phyloP scores from a whole-genome alignment of 2,888 invertebrate species.

The Drosophila eohydei region DNA sequence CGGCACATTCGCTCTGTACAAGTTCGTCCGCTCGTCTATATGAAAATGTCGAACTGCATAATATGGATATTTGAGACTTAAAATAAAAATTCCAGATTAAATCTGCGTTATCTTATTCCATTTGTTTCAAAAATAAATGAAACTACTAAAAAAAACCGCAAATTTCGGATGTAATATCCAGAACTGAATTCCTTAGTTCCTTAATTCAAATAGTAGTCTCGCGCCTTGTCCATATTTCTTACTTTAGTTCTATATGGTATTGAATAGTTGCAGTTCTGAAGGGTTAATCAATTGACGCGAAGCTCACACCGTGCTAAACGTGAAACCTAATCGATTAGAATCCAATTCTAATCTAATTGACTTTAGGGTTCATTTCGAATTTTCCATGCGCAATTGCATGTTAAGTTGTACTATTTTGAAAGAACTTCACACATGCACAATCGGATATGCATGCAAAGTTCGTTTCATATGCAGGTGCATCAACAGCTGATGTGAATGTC shows the following conservation, averaged over 20 bases:
- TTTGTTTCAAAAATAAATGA: background rate
- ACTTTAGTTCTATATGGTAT: background rate
- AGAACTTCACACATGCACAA: background rate
- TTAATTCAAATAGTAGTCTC: background rate
- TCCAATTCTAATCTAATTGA: constrained; percentile 28
- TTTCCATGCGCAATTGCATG: constrained; percentile 44
- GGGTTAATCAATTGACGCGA: constrained; percentile 16
- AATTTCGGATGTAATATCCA: background rate
- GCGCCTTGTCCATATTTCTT: background rate
- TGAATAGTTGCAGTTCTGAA: background rate
- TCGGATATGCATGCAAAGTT: background rate
- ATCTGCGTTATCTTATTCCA: too few relatives aligned
- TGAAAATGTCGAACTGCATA: too few relatives aligned
- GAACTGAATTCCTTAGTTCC: background rate
- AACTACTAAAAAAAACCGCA: background rate
- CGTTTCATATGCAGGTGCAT: background rate
- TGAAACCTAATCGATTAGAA: constrained; percentile 10
- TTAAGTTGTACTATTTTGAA: background rate
- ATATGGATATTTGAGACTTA: too few relatives aligned
- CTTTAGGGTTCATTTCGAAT: constrained; percentile 22
- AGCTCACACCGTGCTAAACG: constrained; percentile 7
- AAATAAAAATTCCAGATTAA: too few relatives aligned
- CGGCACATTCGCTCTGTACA: too few relatives aligned
- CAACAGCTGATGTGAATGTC: constrained; percentile 26
- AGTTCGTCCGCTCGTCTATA: too few relatives aligned